phyloP scores from a whole-genome alignment of 1,140 invertebrate species.

The Radopholus similis region DNA sequence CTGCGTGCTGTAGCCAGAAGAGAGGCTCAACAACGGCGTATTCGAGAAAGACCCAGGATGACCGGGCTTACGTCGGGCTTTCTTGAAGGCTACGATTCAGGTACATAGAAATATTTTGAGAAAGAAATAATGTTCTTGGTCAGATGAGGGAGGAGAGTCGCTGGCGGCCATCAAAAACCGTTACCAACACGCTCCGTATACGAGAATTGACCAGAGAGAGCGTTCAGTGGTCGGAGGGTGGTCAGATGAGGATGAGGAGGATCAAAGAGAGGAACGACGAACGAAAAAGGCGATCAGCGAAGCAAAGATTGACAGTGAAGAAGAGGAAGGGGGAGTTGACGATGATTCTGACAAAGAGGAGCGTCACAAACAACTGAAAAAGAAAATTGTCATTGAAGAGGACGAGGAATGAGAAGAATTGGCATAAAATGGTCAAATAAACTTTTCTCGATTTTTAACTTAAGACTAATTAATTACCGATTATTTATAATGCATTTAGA shows the following conservation, averaged over 20 bases:
- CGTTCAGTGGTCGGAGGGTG: not conserved
- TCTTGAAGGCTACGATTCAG: conserved; percentile 45
- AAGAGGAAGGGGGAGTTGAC: conserved; percentile 17
- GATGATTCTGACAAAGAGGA: not conserved
- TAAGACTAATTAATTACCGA: too few relatives aligned
- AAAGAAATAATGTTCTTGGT: conserved; percentile 14
- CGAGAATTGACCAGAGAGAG: not conserved
- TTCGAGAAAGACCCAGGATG: conserved; percentile 32
- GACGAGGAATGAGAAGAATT: conserved; percentile 9
- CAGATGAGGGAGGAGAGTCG: conserved; percentile 36
- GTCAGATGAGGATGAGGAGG: conserved; percentile 28
- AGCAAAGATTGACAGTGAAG: conserved; percentile 39
- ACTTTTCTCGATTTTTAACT: too few relatives aligned
- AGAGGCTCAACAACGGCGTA: conserved; percentile 41
- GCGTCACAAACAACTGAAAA: conserved; percentile 6
- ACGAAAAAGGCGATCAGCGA: conserved; percentile 21
- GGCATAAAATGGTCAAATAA: too few relatives aligned
- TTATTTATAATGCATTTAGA: too few relatives aligned
- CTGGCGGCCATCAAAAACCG: conserved; percentile 39
- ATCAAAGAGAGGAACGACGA: conserved; percentile 5
- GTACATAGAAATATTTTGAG: not conserved
- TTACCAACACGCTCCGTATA: conserved; percentile 26
- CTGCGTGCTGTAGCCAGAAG: conserved; percentile 47
- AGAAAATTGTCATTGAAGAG: conserved; percentile 25
- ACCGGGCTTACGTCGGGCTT: conserved; percentile 37